phyloP scores from a whole-genome alignment of 2,888 invertebrate genomes.

The Philereme vetulata region DNA sequence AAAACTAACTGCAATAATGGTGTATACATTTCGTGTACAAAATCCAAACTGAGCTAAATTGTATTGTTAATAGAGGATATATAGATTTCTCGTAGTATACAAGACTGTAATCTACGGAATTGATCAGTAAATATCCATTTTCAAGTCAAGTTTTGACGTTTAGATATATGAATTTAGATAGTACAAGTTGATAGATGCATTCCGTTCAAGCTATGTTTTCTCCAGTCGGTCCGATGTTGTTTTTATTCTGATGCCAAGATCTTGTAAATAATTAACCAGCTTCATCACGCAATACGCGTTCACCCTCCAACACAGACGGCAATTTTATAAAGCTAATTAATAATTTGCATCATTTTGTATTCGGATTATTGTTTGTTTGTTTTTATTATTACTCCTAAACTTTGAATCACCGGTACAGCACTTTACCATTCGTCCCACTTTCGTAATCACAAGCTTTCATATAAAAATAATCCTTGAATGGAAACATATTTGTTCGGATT shows the following conservation, averaged over 20 bases:
- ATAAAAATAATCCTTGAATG: slow-evolving; percentile 69
- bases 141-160: slow-evolving; percentile 34
- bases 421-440: slow-evolving; percentile 47
- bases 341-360: slow-evolving; percentile 7
- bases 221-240: slow-evolving; percentile 15
- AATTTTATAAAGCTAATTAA: slow-evolving; percentile 13
- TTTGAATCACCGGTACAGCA: neutral
- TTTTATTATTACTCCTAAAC: slow-evolving; percentile 2
- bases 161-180: slow-evolving; percentile 33
- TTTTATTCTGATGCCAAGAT: slow-evolving; percentile 19
- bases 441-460: slow-evolving; percentile 45
- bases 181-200: slow-evolving; percentile 23
- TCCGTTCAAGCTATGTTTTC: slow-evolving; percentile 31
- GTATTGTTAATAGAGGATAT: neutral
- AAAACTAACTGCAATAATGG: no score
- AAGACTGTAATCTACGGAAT: neutral
- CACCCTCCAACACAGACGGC: slow-evolving; percentile 8
- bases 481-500: slow-evolving; percentile 64
- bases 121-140: slow-evolving; percentile 21
- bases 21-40: no score
- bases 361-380: slow-evolving; percentile 10
- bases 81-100: neutral
- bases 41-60: neutral
- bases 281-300: slow-evolving; percentile 20
- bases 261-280: slow-evolving; percentile 15